phyloP scores from a whole-genome alignment of 2,888 invertebrate genomes.

The Catotricha subobsoleta region DNA sequence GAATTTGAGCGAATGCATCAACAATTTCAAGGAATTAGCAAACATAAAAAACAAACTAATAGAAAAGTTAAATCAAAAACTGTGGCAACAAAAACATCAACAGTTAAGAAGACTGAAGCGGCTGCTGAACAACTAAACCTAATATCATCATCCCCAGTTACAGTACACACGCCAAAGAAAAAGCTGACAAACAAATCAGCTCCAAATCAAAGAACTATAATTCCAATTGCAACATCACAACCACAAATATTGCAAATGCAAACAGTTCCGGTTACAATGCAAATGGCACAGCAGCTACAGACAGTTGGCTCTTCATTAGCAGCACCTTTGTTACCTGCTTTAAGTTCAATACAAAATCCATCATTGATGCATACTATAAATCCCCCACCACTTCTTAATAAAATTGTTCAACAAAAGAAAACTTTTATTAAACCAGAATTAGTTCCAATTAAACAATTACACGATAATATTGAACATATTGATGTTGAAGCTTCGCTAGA shows the following conservation, averaged over 20 bases:
- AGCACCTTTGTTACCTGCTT: slow-evolving; percentile 15
- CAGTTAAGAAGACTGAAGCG: not conserved
- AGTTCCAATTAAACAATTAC: slow-evolving; percentile 10
- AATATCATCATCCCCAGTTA: not conserved
- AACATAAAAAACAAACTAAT: slow-evolving; percentile 30
- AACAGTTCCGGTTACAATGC: slow-evolving; percentile 8
- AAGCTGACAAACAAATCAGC: slow-evolving; percentile 5
- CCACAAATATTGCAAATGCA: not conserved
- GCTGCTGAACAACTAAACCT: not conserved
- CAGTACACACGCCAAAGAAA: slow-evolving; percentile 9
- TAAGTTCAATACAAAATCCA: slow-evolving; percentile 10
- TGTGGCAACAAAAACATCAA: slow-evolving; percentile 6
- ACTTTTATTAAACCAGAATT: slow-evolving; percentile 11
- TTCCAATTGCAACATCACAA: not conserved
- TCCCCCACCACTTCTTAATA: slow-evolving; percentile 10
- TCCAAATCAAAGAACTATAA: slow-evolving; percentile 5
- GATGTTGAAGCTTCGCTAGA: slow-evolving; percentile 11
- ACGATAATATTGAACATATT: slow-evolving; percentile 8
- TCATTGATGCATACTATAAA: slow-evolving; percentile 3
- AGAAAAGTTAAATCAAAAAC: slow-evolving; percentile 16
- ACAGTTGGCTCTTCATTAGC: slow-evolving; percentile 14
- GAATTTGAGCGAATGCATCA: slow-evolving; percentile 50
- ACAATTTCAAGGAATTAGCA: slow-evolving; percentile 43
- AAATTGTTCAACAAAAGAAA: slow-evolving; percentile 9
- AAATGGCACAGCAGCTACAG: slow-evolving; percentile 14